A percentile compares a stretch with the other conserved stretches of the same genome.
Conservation (phyloP, 2,888 invertebrate species). For the Crepidodera aurea region DNA sequence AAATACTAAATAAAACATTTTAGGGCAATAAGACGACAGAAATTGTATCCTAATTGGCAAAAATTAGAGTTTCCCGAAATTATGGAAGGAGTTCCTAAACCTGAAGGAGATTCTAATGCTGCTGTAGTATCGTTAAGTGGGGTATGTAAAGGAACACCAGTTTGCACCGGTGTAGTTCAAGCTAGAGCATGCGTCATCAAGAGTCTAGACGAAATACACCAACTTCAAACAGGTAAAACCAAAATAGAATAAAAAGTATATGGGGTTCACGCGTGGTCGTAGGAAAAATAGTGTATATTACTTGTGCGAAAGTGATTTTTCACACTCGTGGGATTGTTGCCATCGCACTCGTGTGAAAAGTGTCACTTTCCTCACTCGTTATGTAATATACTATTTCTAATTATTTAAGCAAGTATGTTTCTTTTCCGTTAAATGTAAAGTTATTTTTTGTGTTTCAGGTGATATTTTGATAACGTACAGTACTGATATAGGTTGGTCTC, state of each 20-base stretch:
- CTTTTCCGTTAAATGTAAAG: too few relatives aligned
- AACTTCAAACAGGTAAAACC: constrained; percentile 56
- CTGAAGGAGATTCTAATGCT: constrained; percentile 39
- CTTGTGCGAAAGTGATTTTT: too few relatives aligned
- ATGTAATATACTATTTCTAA: too few relatives aligned
- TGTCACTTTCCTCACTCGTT: too few relatives aligned
- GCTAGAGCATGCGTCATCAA: constrained; percentile 78
- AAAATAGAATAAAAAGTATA: too few relatives aligned
- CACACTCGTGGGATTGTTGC: too few relatives aligned
- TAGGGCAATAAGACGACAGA: constrained; percentile 73
- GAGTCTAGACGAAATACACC: constrained; percentile 68
- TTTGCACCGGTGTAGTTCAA: constrained; percentile 72
- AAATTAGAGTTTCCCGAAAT: constrained; percentile 72
- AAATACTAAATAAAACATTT: constrained; percentile 11
- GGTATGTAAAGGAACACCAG: constrained; percentile 69
- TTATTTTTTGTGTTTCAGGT: too few relatives aligned
- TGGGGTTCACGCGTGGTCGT: too few relatives aligned
- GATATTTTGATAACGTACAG: constrained; percentile 80
- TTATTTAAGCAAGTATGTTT: too few relatives aligned
- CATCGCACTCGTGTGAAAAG: too few relatives aligned
- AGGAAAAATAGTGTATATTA: too few relatives aligned
- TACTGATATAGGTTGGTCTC: constrained; percentile 87
- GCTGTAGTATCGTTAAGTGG: constrained; percentile 26
- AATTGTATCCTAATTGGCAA: constrained; percentile 68
- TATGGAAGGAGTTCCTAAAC: constrained; percentile 49